Evolutionary conservation across 2,113 vertebrate species (phyloP).

Genomic region (Equus przewalskii): DNA sequence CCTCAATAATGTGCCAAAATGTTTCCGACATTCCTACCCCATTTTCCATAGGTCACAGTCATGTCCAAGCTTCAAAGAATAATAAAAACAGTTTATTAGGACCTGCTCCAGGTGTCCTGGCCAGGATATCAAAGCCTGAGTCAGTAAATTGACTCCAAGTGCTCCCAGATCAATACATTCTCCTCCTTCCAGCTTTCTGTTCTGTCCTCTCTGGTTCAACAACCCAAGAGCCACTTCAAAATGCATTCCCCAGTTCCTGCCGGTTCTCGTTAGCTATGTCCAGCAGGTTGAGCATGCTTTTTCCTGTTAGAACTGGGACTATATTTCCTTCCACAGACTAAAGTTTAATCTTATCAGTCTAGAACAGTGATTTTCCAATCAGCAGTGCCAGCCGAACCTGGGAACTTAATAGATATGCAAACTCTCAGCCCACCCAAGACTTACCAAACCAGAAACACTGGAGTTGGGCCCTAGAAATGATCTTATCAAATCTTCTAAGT

Average conservation of each 20-base stretch:
- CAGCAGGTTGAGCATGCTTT: neutral
- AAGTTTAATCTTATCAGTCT: neutral
- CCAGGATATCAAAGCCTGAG: neutral
- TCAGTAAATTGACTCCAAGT: neutral
- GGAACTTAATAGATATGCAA: neutral
- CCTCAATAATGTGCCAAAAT: neutral
- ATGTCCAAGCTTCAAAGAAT: neutral
- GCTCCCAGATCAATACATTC: too few relatives aligned
- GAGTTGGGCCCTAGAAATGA: neutral
- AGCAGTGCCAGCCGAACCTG: neutral
- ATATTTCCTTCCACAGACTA: neutral
- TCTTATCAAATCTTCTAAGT: neutral
- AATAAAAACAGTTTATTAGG: neutral
- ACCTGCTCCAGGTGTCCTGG: neutral
- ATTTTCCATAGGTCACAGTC: neutral
- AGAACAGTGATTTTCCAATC: neutral
- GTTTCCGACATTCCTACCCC: neutral
- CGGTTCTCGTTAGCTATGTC: neutral
- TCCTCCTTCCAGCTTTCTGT: neutral
- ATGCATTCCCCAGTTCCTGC: fast-evolving
- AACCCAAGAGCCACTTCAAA: neutral
- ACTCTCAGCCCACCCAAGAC: neutral
- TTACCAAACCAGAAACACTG: neutral
- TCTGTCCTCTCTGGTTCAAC: neutral
- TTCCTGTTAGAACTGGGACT: neutral